Evolutionary conservation across 2,113 vertebrate species (phyloP).

Genomic region (Vanacampus margaritifer): DNA sequence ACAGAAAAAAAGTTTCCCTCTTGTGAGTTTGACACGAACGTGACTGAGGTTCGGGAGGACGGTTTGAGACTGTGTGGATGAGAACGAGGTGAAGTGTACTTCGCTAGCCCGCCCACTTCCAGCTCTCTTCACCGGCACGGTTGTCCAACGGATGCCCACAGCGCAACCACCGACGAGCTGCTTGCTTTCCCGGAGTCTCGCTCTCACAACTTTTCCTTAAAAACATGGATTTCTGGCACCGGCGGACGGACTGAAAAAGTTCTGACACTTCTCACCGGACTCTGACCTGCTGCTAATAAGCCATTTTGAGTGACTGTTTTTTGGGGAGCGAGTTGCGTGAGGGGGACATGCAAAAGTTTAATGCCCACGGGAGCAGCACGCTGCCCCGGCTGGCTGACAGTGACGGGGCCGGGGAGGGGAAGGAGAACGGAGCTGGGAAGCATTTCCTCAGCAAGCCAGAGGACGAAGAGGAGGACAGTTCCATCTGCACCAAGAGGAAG

Average conservation of each 20-base stretch:
- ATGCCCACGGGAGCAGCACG: slow-evolving; percentile 45
- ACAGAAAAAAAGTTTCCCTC: not conserved
- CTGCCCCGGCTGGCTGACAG: slow-evolving; percentile 63
- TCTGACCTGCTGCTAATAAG: not conserved
- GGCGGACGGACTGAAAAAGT: slow-evolving; percentile 43
- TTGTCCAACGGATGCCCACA: not conserved
- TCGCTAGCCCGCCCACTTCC: not conserved
- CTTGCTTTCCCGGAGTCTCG: slow-evolving; percentile 16
- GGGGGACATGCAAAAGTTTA: slow-evolving; percentile 69
- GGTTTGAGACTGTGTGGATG: not conserved
- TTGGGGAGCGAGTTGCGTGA: not conserved
- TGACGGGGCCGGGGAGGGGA: slow-evolving; percentile 59
- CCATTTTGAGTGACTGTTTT: not conserved
- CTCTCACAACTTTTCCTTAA: slow-evolving; percentile 46
- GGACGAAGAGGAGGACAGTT: slow-evolving; percentile 37
- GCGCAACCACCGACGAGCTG: not conserved
- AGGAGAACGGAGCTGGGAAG: slow-evolving; percentile 69
- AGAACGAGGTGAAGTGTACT: not conserved
- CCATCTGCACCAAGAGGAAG: slow-evolving; percentile 65
- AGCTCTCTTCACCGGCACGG: not conserved
- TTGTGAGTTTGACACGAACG: not conserved
- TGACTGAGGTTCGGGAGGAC: not conserved
- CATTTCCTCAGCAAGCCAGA: slow-evolving; percentile 44
- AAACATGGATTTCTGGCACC: slow-evolving; percentile 53
- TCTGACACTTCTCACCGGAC: not conserved